Base-by-base conservation (phyloP, 2,797 vertebrate species). In the Dromococcyx pavoninus region DNA sequence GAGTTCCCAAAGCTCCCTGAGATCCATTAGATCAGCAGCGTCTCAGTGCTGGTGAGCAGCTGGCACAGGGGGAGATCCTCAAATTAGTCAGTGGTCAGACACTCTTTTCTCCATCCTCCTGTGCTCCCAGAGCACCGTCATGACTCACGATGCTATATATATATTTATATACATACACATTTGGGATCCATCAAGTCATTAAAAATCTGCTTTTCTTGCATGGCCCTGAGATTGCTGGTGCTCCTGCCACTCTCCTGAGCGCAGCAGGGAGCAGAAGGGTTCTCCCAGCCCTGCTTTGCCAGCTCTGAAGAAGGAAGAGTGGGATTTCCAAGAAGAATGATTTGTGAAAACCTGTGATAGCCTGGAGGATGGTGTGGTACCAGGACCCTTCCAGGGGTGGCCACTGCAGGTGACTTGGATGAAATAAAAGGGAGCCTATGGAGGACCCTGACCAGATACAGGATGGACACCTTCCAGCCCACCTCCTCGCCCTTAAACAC, bases 211-310 rank as follows among this genome's bases (percentile, higher is more conserved):
- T 70, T 90, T 69, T 48, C 71, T 50, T 27, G 17, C 41, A 19
- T 0, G 5, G 32, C 48, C 62, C 48, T 0, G 2, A 50, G 23
- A 25, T 62, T 81, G 80, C 6, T 0, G 4, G 65, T 56, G 89
- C 46, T 81, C 46, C 66, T 6, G 9, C 51, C 2, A 9, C 73
- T 88, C 85, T 66, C 57, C 37, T 1, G 3, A 15, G 33, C 66
- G 19, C 50, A 23, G 21, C 0, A 1, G 32, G 13, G 24, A 88
- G 80, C 30, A 69, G 46, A 39, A 1, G 5, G 35, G 6, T 25
- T 48, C 58, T 64, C 50, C 50, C 39, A 66, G 77, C 19, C 16
- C 46, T 44, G 44, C 50, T 74, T 43, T 60, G 37, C 56, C 82
- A 57, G 50, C n/a, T 5, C 18, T 13, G 35, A 16, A 60, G 67